Evolutionary conservation across 2,113 vertebrate genomes (phyloP), one percentile per base, ranked within the genome.

Genomic region (Chelonoidis abingdonii): DNA sequence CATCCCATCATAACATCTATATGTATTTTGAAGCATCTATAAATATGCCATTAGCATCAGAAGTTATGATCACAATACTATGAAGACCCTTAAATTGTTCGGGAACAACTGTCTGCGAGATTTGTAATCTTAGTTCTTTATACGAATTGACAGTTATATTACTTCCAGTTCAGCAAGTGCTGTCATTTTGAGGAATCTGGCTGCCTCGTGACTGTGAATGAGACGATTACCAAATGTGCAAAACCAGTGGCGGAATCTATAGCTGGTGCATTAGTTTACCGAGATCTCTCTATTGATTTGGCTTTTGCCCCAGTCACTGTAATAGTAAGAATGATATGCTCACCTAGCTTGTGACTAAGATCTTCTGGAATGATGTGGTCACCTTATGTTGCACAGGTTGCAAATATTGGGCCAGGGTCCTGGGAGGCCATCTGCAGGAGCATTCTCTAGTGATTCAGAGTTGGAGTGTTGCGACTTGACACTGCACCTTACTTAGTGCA

Each of bases 131-230:
- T 80, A 86, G 82, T 47, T 14, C 41, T 86, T 86, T 57, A 24
- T 0, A 0, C 0, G 0, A 57, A 31, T 11, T 76, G 41, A 38
- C 25, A 4, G 14, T 35, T 44, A 14, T 85, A 65, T 72, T 49
- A 27, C 35, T n/a, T 0, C 0, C 41, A 19, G 0, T 5, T 62
- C 25, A 16, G 8, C 80, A 75, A 86, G 49, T 2, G 1, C 9
- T 81, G 19, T 59, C 83, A 79, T 54, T 54, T 85, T 80, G 31
- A 17, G 83, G 35, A 75, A 25, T 79, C 92, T 87, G 91, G 25
- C 24, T 44, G 47, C 3, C 31, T 72, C 72, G 50, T 83, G 11
- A 14, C 59, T 41, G 44, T 0, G 84, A 89, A 84, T 5, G 13
- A 86, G 52, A 72, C 57, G 75, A 82, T 88, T 24, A 27, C 31